Evolutionary conservation across 2,113 vertebrate species (phyloP), one percentile per base, ranked within the genome.

Genomic region (Labeo catla): DNA sequence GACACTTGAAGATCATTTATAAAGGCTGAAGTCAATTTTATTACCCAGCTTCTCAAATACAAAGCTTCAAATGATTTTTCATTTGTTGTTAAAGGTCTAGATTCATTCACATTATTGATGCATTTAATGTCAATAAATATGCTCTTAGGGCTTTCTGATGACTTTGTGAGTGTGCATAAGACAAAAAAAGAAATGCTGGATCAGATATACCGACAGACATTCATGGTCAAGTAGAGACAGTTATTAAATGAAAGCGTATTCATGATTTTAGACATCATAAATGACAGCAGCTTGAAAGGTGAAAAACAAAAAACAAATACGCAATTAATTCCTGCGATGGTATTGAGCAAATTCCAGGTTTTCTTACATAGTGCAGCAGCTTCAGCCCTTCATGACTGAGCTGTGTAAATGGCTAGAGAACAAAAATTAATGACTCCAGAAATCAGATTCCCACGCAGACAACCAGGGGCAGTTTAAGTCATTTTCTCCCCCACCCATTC

Each of bases 401-500:
- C 23, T 49, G n/a, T 10, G 49, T 52, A 52, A 76, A 76, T 76
- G 7, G 50, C 23, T 77, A 59, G 16, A n/a, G 52, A 84, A 59
- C 23, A 45, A 59, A 28, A 59, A 84, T 84, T 15, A 84, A 84
- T 73, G 66, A 54, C 68, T 84, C 50, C 50, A 57, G 81, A 59
- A 84, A 84, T 84, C 81, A 39, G 65, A 72, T 54, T 83, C 65
- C 66, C 28, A 81, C n/a, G 13, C 63, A 85, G 52, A 81, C 76
- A 74, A 36, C 81, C 74, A 78, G 57, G 50, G 83, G 82, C 63
- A 74, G 74, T 84, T 84, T 8, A 66, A 84, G 77, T 70, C 59
- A 13, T 76, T 43, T 65, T 87, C 76, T 84, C 68, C 59, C 39
- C 43, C 39, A 76, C 68, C 57, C 34, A 39, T 39, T 49, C 80